phyloP scores from a whole-genome alignment of 2,888 invertebrate genomes.

The Halocaridina rubra region DNA sequence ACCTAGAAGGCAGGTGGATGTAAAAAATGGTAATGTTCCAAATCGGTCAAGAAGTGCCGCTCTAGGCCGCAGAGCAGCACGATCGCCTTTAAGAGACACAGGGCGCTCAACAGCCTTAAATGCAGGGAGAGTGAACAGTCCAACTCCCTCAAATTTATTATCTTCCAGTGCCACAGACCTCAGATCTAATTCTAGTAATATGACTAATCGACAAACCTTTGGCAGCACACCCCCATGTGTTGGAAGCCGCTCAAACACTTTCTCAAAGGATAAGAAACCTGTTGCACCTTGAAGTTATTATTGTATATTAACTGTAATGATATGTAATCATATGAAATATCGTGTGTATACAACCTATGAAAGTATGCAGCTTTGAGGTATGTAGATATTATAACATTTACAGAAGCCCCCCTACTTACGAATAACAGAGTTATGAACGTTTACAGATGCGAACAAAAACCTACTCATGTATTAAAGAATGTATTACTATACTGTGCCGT shows the following conservation, averaged over 20 bases:
- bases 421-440: no score
- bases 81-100: conserved; percentile 46
- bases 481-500: no score
- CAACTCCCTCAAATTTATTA: conserved; percentile 8
- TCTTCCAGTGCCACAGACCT: conserved; percentile 16
- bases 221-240: conserved; percentile 12
- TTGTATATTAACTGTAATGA: neutral
- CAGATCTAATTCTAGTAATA: conserved; percentile 31
- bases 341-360: neutral
- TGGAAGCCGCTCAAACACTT: conserved; percentile 57
- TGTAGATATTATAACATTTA: no score
- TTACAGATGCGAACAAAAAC: no score
- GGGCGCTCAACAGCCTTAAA: conserved; percentile 13
- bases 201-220: conserved; percentile 23
- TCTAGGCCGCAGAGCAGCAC: conserved; percentile 17
- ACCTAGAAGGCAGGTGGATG: conserved; percentile 21
- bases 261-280: conserved; percentile 44
- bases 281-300: neutral
- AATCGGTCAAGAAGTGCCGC: conserved; percentile 9
- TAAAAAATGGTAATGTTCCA: conserved; percentile 39
- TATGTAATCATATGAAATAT: neutral
- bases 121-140: conserved; percentile 27
- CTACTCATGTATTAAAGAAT: no score
- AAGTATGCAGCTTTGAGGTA: neutral
- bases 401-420: no score